These are phyloP conservation scores for Nasua narica DNA, from an alignment of 2,797 vertebrate species.

Conservation along the genomic window DNA sequence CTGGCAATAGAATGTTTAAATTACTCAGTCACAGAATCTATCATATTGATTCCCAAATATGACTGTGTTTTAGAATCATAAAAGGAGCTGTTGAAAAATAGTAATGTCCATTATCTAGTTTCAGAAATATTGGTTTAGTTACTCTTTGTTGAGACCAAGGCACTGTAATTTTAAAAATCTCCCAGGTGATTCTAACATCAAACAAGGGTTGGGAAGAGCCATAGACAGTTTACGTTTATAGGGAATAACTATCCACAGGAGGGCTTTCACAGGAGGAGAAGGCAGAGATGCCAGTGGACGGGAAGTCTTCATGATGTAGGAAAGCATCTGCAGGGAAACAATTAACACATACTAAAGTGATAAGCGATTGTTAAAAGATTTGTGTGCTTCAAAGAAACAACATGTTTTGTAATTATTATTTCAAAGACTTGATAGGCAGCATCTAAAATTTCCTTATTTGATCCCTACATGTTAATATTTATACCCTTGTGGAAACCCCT, in stretches of 20 bases:
- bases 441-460: not conserved
- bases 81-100: not conserved
- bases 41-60: not conserved
- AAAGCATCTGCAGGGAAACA: not conserved
- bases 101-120: too few species aligned
- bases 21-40: not conserved
- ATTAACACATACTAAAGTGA: not conserved
- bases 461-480: not conserved
- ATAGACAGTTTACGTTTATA: not conserved
- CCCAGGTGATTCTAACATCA: not conserved
- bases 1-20: not conserved
- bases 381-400: not conserved
- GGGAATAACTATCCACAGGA: not conserved
- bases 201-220: not conserved
- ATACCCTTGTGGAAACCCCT: not conserved
- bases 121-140: not conserved
- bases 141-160: not conserved
- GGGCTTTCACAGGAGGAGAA: not conserved
- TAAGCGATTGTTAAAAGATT: too few species aligned
- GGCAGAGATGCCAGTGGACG: not conserved
- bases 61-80: not conserved
- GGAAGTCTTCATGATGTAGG: not conserved
- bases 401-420: not conserved
- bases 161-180: not conserved
- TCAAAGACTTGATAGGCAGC: not conserved